A percentile compares a stretch with the other conserved stretches of the same genome.
Conservation (phyloP, 2,888 invertebrate genomes). For the Thecocarcelia acutangulata region DNA sequence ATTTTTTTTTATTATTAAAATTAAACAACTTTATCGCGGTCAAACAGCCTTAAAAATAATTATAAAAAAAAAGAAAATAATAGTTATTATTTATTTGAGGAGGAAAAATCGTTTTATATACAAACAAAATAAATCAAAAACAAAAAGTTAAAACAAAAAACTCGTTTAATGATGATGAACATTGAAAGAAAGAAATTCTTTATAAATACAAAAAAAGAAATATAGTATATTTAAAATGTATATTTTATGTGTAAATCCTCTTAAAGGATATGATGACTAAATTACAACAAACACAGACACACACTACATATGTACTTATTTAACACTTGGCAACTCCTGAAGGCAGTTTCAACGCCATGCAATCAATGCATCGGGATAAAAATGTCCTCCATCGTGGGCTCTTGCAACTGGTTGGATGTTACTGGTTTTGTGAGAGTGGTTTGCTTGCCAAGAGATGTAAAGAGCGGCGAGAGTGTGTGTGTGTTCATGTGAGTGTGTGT, state of each 20-base stretch:
- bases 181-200: conserved; percentile 54
- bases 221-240: conserved; percentile 38
- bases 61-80: conserved; percentile 59
- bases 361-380: conserved; percentile 1
- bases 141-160: conserved; percentile 47
- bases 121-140: conserved; percentile 34
- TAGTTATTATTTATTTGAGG: conserved; percentile 48
- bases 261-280: conserved; percentile 60
- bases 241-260: conserved; percentile 31
- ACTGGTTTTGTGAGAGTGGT: background rate
- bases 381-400: background rate
- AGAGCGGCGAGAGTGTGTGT: background rate
- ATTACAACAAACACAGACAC: conserved; percentile 41
- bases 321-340: background rate
- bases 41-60: conserved; percentile 81
- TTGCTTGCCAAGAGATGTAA: background rate
- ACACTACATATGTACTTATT: background rate
- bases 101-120: conserved; percentile 50
- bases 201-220: conserved; percentile 55
- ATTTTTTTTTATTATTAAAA: conserved; percentile 61
- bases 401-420: background rate
- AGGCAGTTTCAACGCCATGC: background rate
- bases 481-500: background rate
- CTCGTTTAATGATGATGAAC: conserved; percentile 55
- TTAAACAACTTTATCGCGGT: conserved; percentile 79